These are phyloP conservation scores for Chondrosia reniformis DNA, from an alignment of 37 sponge, comb jelly and placozoan species.

Conservation along the genomic window DNA sequence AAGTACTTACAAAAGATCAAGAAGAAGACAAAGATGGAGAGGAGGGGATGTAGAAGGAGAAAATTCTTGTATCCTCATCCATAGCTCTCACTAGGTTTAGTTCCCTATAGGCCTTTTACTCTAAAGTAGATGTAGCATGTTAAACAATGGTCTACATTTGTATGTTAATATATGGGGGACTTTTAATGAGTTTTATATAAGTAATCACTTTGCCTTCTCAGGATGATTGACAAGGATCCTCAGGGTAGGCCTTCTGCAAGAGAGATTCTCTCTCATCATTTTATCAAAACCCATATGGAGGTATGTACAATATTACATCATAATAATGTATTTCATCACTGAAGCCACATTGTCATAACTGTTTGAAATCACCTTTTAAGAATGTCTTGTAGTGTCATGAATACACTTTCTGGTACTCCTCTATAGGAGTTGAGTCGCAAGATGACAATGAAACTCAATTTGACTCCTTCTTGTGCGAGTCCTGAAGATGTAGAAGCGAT, in stretches of 20 bases:
- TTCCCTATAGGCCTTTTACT: no score
- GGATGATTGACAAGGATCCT: constrained; percentile 90
- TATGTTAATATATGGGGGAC: no score
- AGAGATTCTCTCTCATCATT: constrained; percentile 76
- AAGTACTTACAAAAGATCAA: no score
- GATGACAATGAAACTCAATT: constrained; percentile 27
- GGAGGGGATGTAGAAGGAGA: no score
- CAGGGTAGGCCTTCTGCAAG: constrained; percentile 67
- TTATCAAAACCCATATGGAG: constrained; percentile 69
- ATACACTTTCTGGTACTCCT: no score
- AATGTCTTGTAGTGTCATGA: no score
- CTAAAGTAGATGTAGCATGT: no score
- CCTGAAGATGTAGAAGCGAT: constrained; percentile 63
- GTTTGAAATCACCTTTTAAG: background rate
- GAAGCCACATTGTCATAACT: background rate
- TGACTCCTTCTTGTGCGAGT: background rate
- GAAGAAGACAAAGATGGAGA: no score
- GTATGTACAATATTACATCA: constrained; percentile 28
- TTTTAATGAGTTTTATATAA: background rate
- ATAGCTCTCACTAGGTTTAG: no score
- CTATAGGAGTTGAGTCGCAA: constrained; percentile 48
- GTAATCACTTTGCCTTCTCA: constrained; percentile 15
- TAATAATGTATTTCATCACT: background rate
- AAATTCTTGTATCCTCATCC: no score
- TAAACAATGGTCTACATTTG: no score